Base-by-base conservation (phyloP, 2,113 vertebrate species). In the Thamnaconus septentrionalis region DNA sequence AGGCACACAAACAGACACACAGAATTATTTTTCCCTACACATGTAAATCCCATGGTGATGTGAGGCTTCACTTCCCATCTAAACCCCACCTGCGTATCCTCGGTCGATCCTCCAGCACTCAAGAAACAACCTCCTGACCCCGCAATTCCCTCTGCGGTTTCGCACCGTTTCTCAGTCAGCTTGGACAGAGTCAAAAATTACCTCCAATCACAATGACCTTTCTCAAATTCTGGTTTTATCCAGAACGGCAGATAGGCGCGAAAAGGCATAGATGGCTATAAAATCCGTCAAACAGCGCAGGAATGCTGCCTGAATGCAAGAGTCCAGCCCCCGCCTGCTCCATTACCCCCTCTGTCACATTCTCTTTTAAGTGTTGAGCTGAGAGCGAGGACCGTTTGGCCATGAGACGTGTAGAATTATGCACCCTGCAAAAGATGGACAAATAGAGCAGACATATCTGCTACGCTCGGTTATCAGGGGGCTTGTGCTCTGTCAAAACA, bases 391-490 rank as follows among this genome's bases (percentile, higher is more conserved):
- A 67, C 67, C 44, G 43, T 79, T 86, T 82, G 73, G 80, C 76
- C 63, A 59, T 73, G 76, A 87, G 86, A 79, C 80, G 77, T 81
- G 83, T 86, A 78, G 71, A 71, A 88, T 87, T 86, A 87, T 77
- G 79, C 81, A 83, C 76, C 73, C 46, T 9, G 80, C 65, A 69
- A 63, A 31, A 79, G 79, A 87, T 54, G 75, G 85, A 89, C 87
- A 88, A 88, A 85, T 81, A 78, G 81, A 85, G 66, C 78, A 59
- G 88, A 87, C 88, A 82, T 75, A 81, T 83, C 59, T 85, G 79
- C 80, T 85, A 79, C 83, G 83, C 75, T 79, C 67, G 66, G 78
- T 84, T 86, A 87, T 85, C 81, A 66, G 59, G 59, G 66, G 76
- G 79, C 65, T 70, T 40, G 31, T 57, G 59, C 53, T 47, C 56